Base-by-base conservation (phyloP, 2,113 vertebrate species). In the Podarcis raffonei region DNA sequence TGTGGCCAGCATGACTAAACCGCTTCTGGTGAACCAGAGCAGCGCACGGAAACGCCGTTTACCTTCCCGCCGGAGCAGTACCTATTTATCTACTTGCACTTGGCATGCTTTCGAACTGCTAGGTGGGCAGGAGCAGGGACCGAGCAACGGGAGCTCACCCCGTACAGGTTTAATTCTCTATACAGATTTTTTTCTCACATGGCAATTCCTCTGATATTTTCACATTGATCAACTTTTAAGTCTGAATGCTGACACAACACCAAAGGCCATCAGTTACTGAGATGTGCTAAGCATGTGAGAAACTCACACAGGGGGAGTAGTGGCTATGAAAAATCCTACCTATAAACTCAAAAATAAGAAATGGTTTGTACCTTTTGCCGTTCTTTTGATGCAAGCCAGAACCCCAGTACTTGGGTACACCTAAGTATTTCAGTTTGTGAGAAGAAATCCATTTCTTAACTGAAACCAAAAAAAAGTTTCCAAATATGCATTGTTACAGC, bases 321-420 rank as follows among this genome's bases (percentile, higher is more conserved):
- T 13, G 1, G 7, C 20, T 77, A 42, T 30, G 6, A 39, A 82
- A 91, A 81, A 72, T 62, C 35, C n/a, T 87, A 4, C 35, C n/a
- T 87, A 4, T 6, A 88, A 39, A 84, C 3, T 23, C 30, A 79
- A 92, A 87, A 6, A 72, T 90, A 93, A 90, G 4, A 94, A 84
- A 82, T 84, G 87, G 16, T 81, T 84, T 94, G 97, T 96, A 99
- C 98, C 97, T 98, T 87, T 97, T 98, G 80, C 97, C 98, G 90
- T 96, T 98, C 96, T 96, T 98, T 91, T 97, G 97, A 89, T 99
- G 98, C 84, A 98, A 98, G 83, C 99, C 99, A 90, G 98, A 99
- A 79, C 98, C 98, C 98, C 98, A 99, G 48, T 98, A 99, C 92
- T 97, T 97, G 77, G 98, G 98, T 85, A 99, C 98, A 87, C 99